Evolutionary conservation across 2,113 vertebrate species (phyloP), one percentile per base, ranked within the genome.

Genomic region (Labeo rohita): DNA sequence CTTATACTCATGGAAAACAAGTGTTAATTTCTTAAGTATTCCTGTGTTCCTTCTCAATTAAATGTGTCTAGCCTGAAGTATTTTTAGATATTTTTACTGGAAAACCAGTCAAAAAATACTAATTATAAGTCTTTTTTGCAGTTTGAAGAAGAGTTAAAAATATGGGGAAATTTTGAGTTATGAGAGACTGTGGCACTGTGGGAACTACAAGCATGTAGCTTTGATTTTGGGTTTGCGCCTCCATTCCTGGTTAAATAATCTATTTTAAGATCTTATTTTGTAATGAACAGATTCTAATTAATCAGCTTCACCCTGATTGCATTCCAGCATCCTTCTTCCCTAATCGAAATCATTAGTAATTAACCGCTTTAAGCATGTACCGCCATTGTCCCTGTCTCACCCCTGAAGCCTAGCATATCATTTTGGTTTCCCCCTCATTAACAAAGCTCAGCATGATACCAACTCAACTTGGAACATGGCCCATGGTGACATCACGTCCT

Each of bases 341-440:
- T 83, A 84, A 49, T 86, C 70, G 63, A 68, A 92, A 84, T 88
- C 90, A 87, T 89, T 87, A 84, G 85, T 86, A 91, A 93, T 93
- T 90, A 93, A 89, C 88, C 78, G 90, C 88, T 86, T 85, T 78
- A 89, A 45, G 68, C 90, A 88, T 89, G 90, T 82, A 88, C 63
- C 36, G 63, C 86, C 49, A 75, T 70, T 72, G 56, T 75, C 50
- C 85, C 82, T 66, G 61, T 85, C 70, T 89, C 74, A 87, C 87
- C 52, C 87, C 73, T 21, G 49, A 78, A 70, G 73, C 43, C 72
- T 83, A 68, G 56, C 80, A 49, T 66, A 77, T 3, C 21, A 61
- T 88, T 88, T 80, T n/a, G 47, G 34, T 81, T 80, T 39, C 85
- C 72, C 75, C 28, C 45, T 86, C 81, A 84, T 86, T 65, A 86